phyloP scores from a whole-genome alignment of 1,140 invertebrate species.

The Drosophila littoralis region DNA sequence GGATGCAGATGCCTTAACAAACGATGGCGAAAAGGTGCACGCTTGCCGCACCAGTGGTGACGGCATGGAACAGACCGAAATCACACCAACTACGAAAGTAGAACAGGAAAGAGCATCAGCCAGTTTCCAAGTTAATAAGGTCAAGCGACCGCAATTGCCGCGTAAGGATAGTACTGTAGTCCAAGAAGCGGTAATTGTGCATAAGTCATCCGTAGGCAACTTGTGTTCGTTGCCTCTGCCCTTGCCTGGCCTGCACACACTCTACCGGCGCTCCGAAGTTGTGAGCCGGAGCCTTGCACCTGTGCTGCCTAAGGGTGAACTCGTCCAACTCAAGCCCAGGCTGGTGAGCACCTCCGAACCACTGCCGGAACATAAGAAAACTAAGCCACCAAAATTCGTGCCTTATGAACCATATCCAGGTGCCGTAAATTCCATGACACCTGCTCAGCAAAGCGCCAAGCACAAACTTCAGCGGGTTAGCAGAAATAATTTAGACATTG shows the following conservation, averaged over 20 bases:
- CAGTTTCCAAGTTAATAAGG: slow-evolving; percentile 25
- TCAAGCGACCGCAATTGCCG: slow-evolving; percentile 43
- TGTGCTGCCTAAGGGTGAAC: slow-evolving; percentile 71
- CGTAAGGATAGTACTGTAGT: slow-evolving; percentile 60
- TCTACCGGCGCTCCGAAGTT: slow-evolving; percentile 67
- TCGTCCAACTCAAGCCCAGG: slow-evolving; percentile 69
- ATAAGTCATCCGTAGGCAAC: slow-evolving; percentile 35
- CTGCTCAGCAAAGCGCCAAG: slow-evolving; percentile 39
- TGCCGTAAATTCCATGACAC: slow-evolving; percentile 91
- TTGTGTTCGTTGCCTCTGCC: slow-evolving; percentile 23
- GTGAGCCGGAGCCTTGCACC: slow-evolving; percentile 65
- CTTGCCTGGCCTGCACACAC: slow-evolving; percentile 68
- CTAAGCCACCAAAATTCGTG: slow-evolving; percentile 92
- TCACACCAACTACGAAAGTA: slow-evolving; percentile 30
- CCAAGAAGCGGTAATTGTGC: slow-evolving; percentile 50
- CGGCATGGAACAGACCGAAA: slow-evolving; percentile 85
- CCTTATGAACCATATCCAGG: slow-evolving; percentile 95
- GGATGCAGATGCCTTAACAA: slow-evolving; percentile 31
- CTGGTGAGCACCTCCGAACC: slow-evolving; percentile 44
- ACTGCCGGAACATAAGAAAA: slow-evolving; percentile 84
- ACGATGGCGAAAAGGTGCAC: slow-evolving; percentile 19
- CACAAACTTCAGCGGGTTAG: slow-evolving; percentile 63
- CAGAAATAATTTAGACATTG: slow-evolving; percentile 89
- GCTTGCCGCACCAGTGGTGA: slow-evolving; percentile 85
- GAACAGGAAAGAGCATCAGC: slow-evolving; percentile 32